Base-by-base conservation (phyloP, 1,140 invertebrate genomes). In the Glossosoma conforme region DNA sequence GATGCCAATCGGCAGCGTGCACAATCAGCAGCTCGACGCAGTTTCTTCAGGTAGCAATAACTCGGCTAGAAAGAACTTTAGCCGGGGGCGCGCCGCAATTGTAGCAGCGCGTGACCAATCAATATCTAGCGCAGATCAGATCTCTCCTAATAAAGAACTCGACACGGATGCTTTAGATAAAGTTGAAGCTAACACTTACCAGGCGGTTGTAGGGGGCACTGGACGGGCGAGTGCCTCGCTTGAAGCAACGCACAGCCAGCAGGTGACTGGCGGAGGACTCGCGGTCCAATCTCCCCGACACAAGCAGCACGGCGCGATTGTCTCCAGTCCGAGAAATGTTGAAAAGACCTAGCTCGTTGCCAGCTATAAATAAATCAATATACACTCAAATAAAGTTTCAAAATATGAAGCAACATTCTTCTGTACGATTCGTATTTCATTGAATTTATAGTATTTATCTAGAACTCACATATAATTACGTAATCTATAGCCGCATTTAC, bases 401-500 rank as follows among this genome's bases (percentile, higher is more conserved):
- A 53, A 30, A n/a, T 6, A 28, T n/a, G n/a, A n/a, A n/a, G n/a
- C n/a, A n/a, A n/a, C n/a, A n/a, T n/a, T n/a, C n/a, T n/a, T n/a
- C n/a, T n/a, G n/a, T n/a, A n/a, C n/a, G n/a, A n/a, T n/a, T 30
- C 11, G 10, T 46, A 47, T 21, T 30, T 11, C 3, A 18, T 9
- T 32, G 43, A 35, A 24, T 42, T 21, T 41, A 51, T 49, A 22
- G 15, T 25, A 54, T 38, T 17, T 43, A 48, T 36, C 10, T 57
- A 22, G 20, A 48, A 58, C 61, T 59, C 67, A 81, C 79, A 81
- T 49, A 77, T 84, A 14, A 89, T 86, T 0, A 76, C 70, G 57
- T 89, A 89, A 57, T 86, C 84, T 24, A 89, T 84, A 38, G 81
- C 79, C 0, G 84, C 85, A 65, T 89, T 89, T 15, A 86, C 84